Conservation (phyloP, 1,140 invertebrate genomes). For the Aphelenchoides besseyi region DNA sequence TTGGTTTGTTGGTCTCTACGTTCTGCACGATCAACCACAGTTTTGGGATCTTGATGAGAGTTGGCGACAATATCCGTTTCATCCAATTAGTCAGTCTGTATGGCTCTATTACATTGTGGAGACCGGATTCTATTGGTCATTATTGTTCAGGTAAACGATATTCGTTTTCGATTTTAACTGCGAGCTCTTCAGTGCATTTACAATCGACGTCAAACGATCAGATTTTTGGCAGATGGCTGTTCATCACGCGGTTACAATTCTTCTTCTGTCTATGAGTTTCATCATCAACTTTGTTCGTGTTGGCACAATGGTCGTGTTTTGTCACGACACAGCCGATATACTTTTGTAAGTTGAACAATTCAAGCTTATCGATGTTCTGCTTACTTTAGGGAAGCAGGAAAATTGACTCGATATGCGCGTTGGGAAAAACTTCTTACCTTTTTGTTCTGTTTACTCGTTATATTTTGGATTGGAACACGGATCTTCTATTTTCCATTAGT, state of each 20-base stretch:
- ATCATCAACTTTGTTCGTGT: constrained; percentile 86
- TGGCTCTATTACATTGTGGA: constrained; percentile 96
- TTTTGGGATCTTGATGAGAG: constrained; percentile 54
- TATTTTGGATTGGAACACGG: constrained; percentile 81
- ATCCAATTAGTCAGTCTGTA: constrained; percentile 51
- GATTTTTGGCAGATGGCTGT: constrained; percentile 98
- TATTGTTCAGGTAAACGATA: constrained; percentile 68
- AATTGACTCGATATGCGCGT: constrained; percentile 58
- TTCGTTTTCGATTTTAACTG: neutral
- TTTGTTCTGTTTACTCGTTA: constrained; percentile 80
- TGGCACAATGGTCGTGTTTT: constrained; percentile 81
- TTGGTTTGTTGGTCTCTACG: constrained; percentile 42
- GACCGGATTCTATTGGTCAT: constrained; percentile 88
- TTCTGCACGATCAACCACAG: constrained; percentile 53
- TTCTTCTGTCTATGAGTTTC: constrained; percentile 85
- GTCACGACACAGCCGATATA: constrained; percentile 92
- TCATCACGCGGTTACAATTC: constrained; percentile 87
- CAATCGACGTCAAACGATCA: constrained; percentile 53
- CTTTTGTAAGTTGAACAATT: constrained; percentile 75
- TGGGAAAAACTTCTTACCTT: constrained; percentile 68
- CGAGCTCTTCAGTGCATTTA: constrained; percentile 47
- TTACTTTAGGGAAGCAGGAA: constrained; percentile 54
- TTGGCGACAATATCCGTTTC: constrained; percentile 55
- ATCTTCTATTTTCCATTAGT: constrained; percentile 79
- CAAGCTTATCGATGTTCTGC: constrained; percentile 3